Percentiles rank a stretch among this genome's conserved stretches.
These are phyloP conservation scores for Eremophila alpestris DNA, from an alignment of 2,797 vertebrate species.

Conservation along the genomic window DNA sequence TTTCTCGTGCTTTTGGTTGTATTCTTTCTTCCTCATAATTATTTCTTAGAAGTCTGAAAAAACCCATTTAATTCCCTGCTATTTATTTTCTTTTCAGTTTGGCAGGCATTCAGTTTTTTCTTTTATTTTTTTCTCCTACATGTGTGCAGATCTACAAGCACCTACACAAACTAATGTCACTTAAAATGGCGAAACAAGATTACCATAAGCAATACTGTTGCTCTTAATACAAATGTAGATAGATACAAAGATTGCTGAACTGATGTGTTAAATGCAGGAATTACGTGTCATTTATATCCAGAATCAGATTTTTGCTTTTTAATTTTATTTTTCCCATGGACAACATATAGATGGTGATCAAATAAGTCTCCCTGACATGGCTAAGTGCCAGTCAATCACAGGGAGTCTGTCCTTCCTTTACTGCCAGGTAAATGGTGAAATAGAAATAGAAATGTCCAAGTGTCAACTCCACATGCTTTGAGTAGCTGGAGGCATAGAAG, in stretches of 20 bases:
- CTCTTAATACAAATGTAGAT: not conserved
- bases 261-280: not conserved
- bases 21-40: not conserved
- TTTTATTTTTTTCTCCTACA: constrained; percentile 13
- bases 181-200: constrained; percentile 26
- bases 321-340: not conserved
- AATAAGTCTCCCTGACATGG: not conserved
- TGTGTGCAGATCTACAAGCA: not conserved
- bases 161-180: not conserved
- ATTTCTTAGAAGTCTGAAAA: constrained; percentile 30
- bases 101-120: not conserved
- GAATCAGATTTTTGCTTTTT: not conserved
- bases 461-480: not conserved
- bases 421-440: not conserved
- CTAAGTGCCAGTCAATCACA: not conserved
- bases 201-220: not conserved
- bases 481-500: not conserved
- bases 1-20: not conserved
- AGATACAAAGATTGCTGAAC: not conserved
- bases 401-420: not conserved
- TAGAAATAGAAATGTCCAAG: not conserved
- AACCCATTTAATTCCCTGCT: not conserved
- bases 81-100: not conserved
- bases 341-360: not conserved
- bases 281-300: not conserved